These are phyloP conservation scores for Podarcis raffonei DNA, from an alignment of 2,113 vertebrate genomes.

Conservation along the genomic window DNA sequence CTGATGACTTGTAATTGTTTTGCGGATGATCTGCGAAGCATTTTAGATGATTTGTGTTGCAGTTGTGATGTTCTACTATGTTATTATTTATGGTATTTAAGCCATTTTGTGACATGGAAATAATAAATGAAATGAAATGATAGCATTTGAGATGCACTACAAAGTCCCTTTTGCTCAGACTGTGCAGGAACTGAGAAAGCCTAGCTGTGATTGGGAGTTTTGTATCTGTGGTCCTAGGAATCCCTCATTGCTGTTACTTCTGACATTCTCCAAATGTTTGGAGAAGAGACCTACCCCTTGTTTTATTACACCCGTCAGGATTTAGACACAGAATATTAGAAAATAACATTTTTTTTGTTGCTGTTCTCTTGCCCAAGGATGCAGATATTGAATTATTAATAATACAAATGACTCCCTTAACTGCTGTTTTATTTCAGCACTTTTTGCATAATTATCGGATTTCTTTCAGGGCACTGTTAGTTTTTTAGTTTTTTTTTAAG, in stretches of 20 bases:
- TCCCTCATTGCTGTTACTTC: background rate
- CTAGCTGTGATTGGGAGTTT: background rate
- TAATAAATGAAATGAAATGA: no score
- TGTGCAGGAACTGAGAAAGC: background rate
- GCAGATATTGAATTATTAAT: constrained; percentile 47
- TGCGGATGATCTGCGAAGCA: no score
- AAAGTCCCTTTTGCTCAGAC: no score
- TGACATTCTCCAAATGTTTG: background rate
- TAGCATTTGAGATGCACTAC: no score
- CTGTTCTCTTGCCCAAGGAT: constrained; percentile 8
- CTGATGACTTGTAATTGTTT: no score
- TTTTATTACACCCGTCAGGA: constrained; percentile 9
- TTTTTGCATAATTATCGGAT: constrained; percentile 40
- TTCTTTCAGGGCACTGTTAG: constrained; percentile 13
- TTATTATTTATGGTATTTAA: no score
- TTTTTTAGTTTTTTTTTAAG: background rate
- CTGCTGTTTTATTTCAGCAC: constrained; percentile 42
- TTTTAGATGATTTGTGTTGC: no score
- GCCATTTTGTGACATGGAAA: no score
- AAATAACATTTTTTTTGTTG: constrained; percentile 7
- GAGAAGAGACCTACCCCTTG: background rate
- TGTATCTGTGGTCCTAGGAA: no score
- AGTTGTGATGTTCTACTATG: no score
- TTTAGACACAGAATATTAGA: constrained; percentile 31
- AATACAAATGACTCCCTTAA: constrained; percentile 30